Conservation (phyloP, 2,888 invertebrate species). For the Strigamia crassipes region DNA sequence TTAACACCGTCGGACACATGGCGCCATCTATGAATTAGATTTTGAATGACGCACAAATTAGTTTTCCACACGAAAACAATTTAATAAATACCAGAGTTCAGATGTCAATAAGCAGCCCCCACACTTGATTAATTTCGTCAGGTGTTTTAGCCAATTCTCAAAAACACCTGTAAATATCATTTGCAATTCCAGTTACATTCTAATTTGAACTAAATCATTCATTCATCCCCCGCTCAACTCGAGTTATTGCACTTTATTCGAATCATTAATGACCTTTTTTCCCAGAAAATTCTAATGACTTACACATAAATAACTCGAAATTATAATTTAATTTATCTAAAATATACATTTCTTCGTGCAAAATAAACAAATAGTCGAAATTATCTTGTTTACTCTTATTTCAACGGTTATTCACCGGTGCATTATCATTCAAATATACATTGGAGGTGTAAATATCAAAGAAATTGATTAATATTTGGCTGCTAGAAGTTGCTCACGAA, state of each 20-base stretch:
- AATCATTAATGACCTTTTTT: background rate
- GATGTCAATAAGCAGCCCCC: background rate
- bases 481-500: background rate
- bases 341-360: background rate
- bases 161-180: too few relatives aligned
- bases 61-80: too few relatives aligned
- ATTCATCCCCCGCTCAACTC: background rate
- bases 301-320: background rate
- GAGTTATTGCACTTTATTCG: background rate
- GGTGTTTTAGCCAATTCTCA: too few relatives aligned
- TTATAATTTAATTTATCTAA: background rate
- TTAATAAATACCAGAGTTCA: background rate
- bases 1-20: background rate
- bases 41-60: too few relatives aligned
- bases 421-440: background rate
- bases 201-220: too few relatives aligned
- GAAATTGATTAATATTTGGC: background rate
- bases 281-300: background rate
- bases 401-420: background rate
- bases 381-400: background rate
- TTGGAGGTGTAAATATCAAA: background rate
- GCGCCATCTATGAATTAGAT: background rate
- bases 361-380: background rate
- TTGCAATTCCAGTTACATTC: too few relatives aligned
- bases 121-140: background rate